phyloP scores from a whole-genome alignment of 2,888 invertebrate species.

The Incurvaria masculella region DNA sequence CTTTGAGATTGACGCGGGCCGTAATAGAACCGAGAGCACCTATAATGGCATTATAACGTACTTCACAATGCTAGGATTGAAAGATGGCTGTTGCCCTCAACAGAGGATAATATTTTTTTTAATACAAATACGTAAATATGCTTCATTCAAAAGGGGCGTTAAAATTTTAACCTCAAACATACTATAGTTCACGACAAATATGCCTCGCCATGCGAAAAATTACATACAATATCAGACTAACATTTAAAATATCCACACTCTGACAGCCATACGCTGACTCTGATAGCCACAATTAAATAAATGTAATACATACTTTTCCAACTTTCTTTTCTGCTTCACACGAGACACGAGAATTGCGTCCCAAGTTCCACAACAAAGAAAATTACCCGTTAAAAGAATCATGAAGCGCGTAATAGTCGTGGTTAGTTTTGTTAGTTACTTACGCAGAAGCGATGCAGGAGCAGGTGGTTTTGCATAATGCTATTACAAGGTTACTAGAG shows the following conservation, averaged over 20 bases:
- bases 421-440: slow-evolving; percentile 1
- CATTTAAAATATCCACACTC: not conserved
- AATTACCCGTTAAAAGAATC: slow-evolving; percentile 1
- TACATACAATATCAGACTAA: not conserved
- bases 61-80: not conserved
- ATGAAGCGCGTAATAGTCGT: slow-evolving; percentile 1
- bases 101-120: not conserved
- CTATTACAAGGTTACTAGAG: slow-evolving; percentile 1
- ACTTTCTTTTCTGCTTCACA: slow-evolving; percentile 2
- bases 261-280: not conserved
- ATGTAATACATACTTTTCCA: not conserved
- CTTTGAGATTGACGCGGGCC: not conserved
- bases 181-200: not conserved
- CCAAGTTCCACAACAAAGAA: too few relatives aligned
- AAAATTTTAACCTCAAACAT: not conserved
- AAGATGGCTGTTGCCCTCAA: not conserved
- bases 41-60: not conserved
- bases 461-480: slow-evolving; percentile 2
- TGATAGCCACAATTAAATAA: slow-evolving; percentile 1
- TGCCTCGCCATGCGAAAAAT: not conserved
- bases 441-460: not conserved
- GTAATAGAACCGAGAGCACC: not conserved
- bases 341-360: not conserved
- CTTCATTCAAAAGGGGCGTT: slow-evolving; percentile 1
- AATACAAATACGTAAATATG: not conserved